Evolutionary conservation across 37 sponge, comb jelly and placozoan genomes (phyloP), one percentile per base, ranked within the genome.

Genomic region (Lycopodina hypogea): DNA sequence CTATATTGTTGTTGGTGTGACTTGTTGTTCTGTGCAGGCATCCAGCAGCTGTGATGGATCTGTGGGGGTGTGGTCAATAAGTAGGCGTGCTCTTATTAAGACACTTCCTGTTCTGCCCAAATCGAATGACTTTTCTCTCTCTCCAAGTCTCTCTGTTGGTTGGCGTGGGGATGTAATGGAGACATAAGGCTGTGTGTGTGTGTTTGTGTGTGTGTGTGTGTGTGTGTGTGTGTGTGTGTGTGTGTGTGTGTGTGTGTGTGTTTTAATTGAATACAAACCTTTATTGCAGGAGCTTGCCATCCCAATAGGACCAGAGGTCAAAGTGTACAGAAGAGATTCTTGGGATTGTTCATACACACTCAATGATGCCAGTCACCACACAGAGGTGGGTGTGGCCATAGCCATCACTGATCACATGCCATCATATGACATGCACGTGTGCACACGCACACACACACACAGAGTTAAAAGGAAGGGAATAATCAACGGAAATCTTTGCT

Each of bases 161-260:
- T 92, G 57, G 57, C 93, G 53, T 92, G 93, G 93, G 78, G 81
- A 70, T 83, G 87, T 34, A 24, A 52, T 64, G 90, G 87, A 33
- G 61, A 90, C 72, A 83, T 85, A 59, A 34, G 56, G 12, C 2
- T 45, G 9, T 12, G 4, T 45, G 48, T 45, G n/a, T n/a, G n/a
- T n/a, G n/a, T n/a, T n/a, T n/a, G n/a, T n/a, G n/a, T n/a, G n/a
- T n/a, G n/a, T n/a, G n/a, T n/a, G n/a, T n/a, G n/a, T n/a, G n/a
- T n/a, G n/a, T n/a, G n/a, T n/a, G n/a, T n/a, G n/a, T n/a, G n/a
- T n/a, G n/a, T n/a, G n/a, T n/a, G n/a, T n/a, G n/a, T n/a, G n/a
- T n/a, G n/a, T n/a, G n/a, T n/a, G n/a, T n/a, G n/a, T n/a, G n/a
- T n/a, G n/a, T 24, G 51, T 28, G 17, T 55, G 3, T 21, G 26